Conservation (phyloP, 2,888 invertebrate species). For the Argyra leucocephala region DNA sequence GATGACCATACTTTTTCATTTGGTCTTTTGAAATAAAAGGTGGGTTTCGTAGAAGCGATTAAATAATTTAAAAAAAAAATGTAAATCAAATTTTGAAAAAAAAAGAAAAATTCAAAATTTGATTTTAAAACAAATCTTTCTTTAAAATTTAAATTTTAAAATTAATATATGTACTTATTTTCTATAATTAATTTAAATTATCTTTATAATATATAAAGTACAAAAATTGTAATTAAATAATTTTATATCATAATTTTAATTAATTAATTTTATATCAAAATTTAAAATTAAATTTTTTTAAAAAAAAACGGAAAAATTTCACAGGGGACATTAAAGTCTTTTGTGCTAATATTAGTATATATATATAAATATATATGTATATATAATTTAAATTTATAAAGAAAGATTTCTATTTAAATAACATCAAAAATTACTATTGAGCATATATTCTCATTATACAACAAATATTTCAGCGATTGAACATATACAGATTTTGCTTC, state of each 20-base stretch:
- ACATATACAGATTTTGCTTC: not conserved
- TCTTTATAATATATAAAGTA: too few relatives aligned
- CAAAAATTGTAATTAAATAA: too few relatives aligned
- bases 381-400: not conserved
- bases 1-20: constrained; percentile 5
- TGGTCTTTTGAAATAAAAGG: not conserved
- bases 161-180: too few relatives aligned
- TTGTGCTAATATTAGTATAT: too few relatives aligned
- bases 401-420: not conserved
- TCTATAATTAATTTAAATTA: too few relatives aligned
- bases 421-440: not conserved
- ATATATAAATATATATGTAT: not conserved
- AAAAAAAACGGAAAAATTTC: not conserved
- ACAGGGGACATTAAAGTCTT: not conserved
- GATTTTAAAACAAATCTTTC: not conserved
- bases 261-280: not conserved
- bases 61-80: not conserved
- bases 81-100: not conserved
- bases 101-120: not conserved
- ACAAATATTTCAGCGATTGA: not conserved
- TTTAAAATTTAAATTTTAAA: not conserved
- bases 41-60: constrained; percentile 9
- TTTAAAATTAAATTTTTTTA: not conserved
- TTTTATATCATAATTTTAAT: not conserved
- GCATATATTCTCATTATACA: constrained; percentile 1